A percentile compares a stretch with the other conserved stretches of the same genome.
phyloP scores from a whole-genome alignment of 1,140 invertebrate species.

The Popillia japonica region DNA sequence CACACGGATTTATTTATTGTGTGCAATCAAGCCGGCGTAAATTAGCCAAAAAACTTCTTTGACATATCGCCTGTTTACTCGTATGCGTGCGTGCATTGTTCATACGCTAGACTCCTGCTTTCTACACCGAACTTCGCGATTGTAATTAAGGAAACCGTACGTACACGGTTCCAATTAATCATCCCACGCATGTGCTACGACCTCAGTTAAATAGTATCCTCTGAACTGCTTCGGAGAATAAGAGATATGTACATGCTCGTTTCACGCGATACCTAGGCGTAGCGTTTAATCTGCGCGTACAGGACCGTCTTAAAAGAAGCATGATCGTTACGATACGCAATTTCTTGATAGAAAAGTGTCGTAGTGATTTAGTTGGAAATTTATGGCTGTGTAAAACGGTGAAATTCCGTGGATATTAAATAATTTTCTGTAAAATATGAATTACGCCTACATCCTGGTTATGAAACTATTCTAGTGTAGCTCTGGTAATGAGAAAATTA shows the following conservation, averaged over 20 bases:
- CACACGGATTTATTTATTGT: slow-evolving; percentile 5
- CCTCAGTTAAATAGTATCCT: background rate
- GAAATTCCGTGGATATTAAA: too few species aligned
- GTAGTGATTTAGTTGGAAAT: too few species aligned
- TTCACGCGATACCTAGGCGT: slow-evolving; percentile 32
- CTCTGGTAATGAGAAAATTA: too few species aligned
- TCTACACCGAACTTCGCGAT: background rate
- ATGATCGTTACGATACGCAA: too few species aligned
- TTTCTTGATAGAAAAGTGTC: background rate
- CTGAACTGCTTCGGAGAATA: background rate
- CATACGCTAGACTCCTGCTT: background rate
- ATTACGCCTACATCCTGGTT: too few species aligned
- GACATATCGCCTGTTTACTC: slow-evolving; percentile 26
- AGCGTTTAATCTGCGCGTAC: background rate
- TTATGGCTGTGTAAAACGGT: too few species aligned
- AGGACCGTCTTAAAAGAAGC: background rate
- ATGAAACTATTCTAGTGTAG: too few species aligned
- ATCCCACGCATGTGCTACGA: slow-evolving; percentile 25
- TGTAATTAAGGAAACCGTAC: slow-evolving; percentile 23
- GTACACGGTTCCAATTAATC: slow-evolving; percentile 26
- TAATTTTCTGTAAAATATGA: too few species aligned
- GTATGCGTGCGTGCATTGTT: slow-evolving; percentile 13
- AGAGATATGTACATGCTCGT: slow-evolving; percentile 13
- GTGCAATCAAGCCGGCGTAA: slow-evolving; percentile 18
- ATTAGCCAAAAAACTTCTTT: slow-evolving; percentile 30